Conservation (phyloP, 2,113 vertebrate species). For the Clarias gariepinus region DNA sequence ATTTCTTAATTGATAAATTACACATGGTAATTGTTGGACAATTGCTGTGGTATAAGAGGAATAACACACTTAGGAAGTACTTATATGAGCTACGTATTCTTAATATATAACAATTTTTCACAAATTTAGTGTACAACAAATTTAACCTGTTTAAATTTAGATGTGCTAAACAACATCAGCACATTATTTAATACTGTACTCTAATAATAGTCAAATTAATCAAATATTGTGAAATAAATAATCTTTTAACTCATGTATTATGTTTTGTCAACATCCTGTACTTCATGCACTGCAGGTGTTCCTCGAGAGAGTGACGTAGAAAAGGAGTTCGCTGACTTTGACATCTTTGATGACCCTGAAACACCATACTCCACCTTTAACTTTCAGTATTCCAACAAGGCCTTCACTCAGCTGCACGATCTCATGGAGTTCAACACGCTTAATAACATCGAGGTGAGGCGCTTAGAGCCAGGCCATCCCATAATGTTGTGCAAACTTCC, state of each 20-base stretch:
- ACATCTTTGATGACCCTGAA: constrained; percentile 94
- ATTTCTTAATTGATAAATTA: too few species aligned
- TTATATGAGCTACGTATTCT: not conserved
- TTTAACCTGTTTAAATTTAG: not conserved
- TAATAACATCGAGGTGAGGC: constrained; percentile 91
- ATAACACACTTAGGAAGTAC: not conserved
- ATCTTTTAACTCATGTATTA: not conserved
- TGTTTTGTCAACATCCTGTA: too few species aligned
- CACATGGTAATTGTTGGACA: too few species aligned
- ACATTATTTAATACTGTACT: not conserved
- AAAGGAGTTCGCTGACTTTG: constrained; percentile 91
- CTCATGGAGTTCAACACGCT: constrained; percentile 98
- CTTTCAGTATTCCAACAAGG: constrained; percentile 92
- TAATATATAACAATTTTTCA: not conserved
- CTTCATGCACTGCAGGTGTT: constrained; percentile 72
- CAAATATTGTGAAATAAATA: too few species aligned
- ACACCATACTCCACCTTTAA: constrained; percentile 95
- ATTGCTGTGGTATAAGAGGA: too few species aligned
- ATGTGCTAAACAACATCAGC: not conserved
- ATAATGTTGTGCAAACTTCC: not conserved
- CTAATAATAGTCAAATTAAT: not conserved
- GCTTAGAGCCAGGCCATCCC: not conserved
- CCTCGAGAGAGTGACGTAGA: constrained; percentile 86
- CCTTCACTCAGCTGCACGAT: constrained; percentile 88
- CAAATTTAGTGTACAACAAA: not conserved